Evolutionary conservation across 2,888 invertebrate genomes (phyloP).

Genomic region (Sarcophaga variegata): DNA sequence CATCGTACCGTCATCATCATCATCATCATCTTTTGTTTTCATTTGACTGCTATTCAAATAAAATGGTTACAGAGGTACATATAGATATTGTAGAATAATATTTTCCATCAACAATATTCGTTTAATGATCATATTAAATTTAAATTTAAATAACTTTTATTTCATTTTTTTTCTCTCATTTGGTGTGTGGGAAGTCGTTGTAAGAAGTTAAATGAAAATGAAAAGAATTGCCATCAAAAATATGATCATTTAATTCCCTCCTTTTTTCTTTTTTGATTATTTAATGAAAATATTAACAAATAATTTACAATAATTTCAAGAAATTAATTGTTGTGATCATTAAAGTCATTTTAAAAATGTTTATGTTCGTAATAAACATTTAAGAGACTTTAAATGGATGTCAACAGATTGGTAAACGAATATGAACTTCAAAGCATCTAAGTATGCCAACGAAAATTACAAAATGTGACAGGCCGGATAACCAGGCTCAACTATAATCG

Average conservation of each 20-base stretch:
- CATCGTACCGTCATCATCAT: not conserved
- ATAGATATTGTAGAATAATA: not conserved
- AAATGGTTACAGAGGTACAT: conserved; percentile 3
- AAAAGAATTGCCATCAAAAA: conserved; percentile 26
- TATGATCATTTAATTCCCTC: conserved; percentile 9
- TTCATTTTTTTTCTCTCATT: not conserved
- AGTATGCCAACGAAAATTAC: too few relatives aligned
- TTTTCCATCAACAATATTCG: not conserved
- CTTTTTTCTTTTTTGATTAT: conserved; percentile 31
- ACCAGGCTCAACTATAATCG: too few relatives aligned
- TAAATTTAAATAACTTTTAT: conserved; percentile 63
- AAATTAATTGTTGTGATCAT: conserved; percentile 17
- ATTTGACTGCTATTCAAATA: conserved; percentile 26
- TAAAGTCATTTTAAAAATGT: conserved; percentile 9
- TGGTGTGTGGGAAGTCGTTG: conserved; percentile 55
- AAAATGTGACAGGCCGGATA: too few relatives aligned
- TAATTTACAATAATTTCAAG: conserved; percentile 42
- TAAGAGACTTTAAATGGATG: not conserved
- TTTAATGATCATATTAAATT: conserved; percentile 62
- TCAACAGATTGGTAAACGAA: not conserved
- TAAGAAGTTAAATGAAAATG: conserved; percentile 28
- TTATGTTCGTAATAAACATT: not conserved
- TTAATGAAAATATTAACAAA: conserved; percentile 56
- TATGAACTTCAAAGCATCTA: too few relatives aligned
- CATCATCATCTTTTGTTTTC: not conserved